Conservation (phyloP, 2,888 invertebrate genomes). For the Selenia dentaria region DNA sequence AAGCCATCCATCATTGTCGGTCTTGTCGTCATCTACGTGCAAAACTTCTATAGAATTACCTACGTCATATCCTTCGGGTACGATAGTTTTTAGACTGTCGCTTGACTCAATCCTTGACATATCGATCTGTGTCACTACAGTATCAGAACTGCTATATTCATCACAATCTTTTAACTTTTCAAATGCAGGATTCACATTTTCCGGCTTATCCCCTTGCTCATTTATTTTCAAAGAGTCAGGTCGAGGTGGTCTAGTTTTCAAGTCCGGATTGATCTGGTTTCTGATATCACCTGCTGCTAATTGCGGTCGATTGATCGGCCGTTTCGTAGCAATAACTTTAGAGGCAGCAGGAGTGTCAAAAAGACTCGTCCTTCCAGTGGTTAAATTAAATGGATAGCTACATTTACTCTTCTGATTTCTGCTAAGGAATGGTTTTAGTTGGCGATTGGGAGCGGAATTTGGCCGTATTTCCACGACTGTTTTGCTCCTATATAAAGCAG, state of each 20-base stretch:
- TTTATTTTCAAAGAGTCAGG: slow-evolving; percentile 64
- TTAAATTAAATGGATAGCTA: slow-evolving; percentile 80
- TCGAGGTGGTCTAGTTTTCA: slow-evolving; percentile 59
- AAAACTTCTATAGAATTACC: slow-evolving; percentile 78
- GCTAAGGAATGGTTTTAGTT: slow-evolving; percentile 57
- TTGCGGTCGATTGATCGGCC: slow-evolving; percentile 50
- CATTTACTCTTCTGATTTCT: slow-evolving; percentile 69
- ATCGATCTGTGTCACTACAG: slow-evolving; percentile 75
- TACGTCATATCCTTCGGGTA: slow-evolving; percentile 71
- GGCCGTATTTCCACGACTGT: slow-evolving; percentile 75
- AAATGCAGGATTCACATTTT: slow-evolving; percentile 48
- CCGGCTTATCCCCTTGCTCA: slow-evolving; percentile 60
- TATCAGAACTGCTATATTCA: slow-evolving; percentile 84
- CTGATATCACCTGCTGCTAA: slow-evolving; percentile 66
- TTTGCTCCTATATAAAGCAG: slow-evolving; percentile 65
- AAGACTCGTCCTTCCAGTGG: slow-evolving; percentile 74
- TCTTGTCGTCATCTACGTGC: slow-evolving; percentile 65
- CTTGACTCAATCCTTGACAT: slow-evolving; percentile 77
- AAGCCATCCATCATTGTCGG: slow-evolving; percentile 92
- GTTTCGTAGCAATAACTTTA: slow-evolving; percentile 47
- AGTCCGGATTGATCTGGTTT: slow-evolving; percentile 51
- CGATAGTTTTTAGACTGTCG: slow-evolving; percentile 77
- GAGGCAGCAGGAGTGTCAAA: slow-evolving; percentile 58
- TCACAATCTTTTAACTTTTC: slow-evolving; percentile 66
- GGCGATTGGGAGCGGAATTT: slow-evolving; percentile 47